Conservation (phyloP, 1,140 invertebrate genomes). For the Heterodera schachtii region DNA sequence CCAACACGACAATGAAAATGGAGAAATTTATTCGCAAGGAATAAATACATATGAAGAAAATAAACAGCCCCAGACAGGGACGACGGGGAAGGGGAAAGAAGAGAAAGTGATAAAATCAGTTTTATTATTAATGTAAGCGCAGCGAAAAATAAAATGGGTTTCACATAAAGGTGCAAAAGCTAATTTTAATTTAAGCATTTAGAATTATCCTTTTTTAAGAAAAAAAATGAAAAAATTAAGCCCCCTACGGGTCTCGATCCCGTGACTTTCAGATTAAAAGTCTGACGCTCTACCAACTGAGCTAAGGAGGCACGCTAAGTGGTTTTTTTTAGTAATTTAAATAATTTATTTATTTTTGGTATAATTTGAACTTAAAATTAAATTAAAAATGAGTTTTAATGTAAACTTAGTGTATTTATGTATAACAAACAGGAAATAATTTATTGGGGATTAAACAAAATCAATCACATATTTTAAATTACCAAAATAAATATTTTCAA, state of each 20-base stretch:
- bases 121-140: background rate
- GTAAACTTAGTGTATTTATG: no score
- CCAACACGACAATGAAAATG: background rate
- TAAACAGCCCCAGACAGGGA: background rate
- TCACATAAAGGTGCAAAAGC: background rate
- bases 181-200: background rate
- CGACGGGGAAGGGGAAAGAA: no score
- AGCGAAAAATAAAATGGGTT: background rate
- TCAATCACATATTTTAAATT: no score
- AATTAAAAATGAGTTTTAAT: no score
- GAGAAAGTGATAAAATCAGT: background rate
- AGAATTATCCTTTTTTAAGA: background rate
- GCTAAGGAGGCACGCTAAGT: constrained; percentile 17
- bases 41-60: background rate
- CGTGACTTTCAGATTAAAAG: constrained; percentile 37
- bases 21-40: background rate
- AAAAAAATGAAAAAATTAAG: background rate
- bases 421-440: no score
- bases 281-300: constrained; percentile 39
- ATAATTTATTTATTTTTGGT: no score
- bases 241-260: constrained; percentile 37
- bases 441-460: no score
- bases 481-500: no score
- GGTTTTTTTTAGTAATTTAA: background rate
- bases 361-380: no score